Conservation (phyloP, 1,140 invertebrate species). For the Drosophila murphyi region DNA sequence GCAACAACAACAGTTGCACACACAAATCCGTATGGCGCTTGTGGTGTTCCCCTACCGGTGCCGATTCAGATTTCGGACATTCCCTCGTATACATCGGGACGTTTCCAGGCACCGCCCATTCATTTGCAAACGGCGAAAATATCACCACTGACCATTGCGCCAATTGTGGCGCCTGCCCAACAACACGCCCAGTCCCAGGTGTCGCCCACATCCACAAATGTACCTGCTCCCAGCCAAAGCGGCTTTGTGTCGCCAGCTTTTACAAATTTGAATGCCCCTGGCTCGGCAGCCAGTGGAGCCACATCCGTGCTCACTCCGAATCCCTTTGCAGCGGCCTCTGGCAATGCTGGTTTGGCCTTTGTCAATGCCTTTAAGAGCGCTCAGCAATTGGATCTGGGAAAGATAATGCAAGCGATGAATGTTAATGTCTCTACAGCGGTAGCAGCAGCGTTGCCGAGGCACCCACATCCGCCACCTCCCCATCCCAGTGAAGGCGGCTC, state of each 20-base stretch:
- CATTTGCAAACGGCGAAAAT: constrained; percentile 52
- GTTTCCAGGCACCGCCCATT: constrained; percentile 71
- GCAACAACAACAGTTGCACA: constrained; percentile 25
- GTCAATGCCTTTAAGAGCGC: constrained; percentile 66
- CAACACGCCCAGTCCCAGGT: constrained; percentile 46
- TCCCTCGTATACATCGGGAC: constrained; percentile 59
- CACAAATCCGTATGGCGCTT: constrained; percentile 52
- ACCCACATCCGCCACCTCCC: constrained; percentile 12
- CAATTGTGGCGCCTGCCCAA: constrained; percentile 35
- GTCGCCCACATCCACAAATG: constrained; percentile 69
- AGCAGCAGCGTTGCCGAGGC: constrained; percentile 12
- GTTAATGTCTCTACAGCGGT: constrained; percentile 20
- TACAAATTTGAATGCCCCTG: constrained; percentile 47
- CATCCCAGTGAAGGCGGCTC: constrained; percentile 36
- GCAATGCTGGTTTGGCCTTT: constrained; percentile 59
- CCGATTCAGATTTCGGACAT: constrained; percentile 42
- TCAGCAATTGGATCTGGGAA: constrained; percentile 71
- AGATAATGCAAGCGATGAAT: constrained; percentile 73
- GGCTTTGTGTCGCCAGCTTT: constrained; percentile 73
- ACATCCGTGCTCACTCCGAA: constrained; percentile 75
- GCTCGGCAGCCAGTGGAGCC: constrained; percentile 17
- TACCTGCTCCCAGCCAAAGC: constrained; percentile 78
- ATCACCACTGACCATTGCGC: constrained; percentile 64
- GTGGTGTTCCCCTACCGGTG: constrained; percentile 43
- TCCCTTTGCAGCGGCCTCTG: constrained; percentile 62